These are phyloP conservation scores for Pseudochromis fuscus DNA, from an alignment of 2,797 vertebrate genomes.

Conservation along the genomic window DNA sequence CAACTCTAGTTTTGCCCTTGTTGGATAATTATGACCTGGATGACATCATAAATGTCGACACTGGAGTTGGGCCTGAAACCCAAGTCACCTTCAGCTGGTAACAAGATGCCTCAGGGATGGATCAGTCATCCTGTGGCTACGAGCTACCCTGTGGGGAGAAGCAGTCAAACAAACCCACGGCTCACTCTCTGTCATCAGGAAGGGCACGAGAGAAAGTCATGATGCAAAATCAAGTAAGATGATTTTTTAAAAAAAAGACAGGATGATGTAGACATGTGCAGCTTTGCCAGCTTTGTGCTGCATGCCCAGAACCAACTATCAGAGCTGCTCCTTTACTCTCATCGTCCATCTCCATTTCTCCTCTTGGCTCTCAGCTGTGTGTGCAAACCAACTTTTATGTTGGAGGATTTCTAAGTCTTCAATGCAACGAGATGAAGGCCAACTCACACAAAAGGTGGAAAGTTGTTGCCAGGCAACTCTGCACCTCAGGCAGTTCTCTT, in stretches of 20 bases:
- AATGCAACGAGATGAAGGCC: slow-evolving; percentile 63
- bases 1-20: too few relatives aligned
- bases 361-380: slow-evolving; percentile 5
- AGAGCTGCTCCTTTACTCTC: slow-evolving; percentile 1
- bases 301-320: background rate
- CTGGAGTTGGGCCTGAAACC: background rate
- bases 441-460: slow-evolving; percentile 61
- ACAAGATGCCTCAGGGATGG: background rate
- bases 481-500: slow-evolving; percentile 62
- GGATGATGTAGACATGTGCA: too few relatives aligned
- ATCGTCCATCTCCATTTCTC: background rate
- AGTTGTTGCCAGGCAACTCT: slow-evolving; percentile 79
- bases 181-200: background rate
- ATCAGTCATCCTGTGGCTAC: background rate
- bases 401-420: slow-evolving; percentile 50
- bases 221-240: too few relatives aligned
- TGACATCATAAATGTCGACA: too few relatives aligned
- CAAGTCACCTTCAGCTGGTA: background rate
- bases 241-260: too few relatives aligned
- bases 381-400: slow-evolving; percentile 45
- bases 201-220: background rate
- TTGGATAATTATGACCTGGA: too few relatives aligned
- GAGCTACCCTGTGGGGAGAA: background rate
- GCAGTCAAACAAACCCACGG: background rate
- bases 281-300: too few relatives aligned